Evolutionary conservation across 2,888 invertebrate species (phyloP).

Genomic region (Patella ulyssiponensis): DNA sequence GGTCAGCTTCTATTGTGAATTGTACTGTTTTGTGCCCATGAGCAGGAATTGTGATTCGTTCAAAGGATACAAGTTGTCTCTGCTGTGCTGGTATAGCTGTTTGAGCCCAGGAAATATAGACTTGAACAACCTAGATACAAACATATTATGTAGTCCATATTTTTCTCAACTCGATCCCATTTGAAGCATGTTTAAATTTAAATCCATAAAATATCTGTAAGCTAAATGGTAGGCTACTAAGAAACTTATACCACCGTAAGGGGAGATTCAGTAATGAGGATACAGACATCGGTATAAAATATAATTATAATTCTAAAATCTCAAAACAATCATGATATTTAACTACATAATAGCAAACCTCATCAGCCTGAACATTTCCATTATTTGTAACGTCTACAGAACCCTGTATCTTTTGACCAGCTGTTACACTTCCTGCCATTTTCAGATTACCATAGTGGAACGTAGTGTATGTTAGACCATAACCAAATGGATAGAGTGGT

Average conservation of each 20-base stretch:
- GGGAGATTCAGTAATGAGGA: too few species aligned
- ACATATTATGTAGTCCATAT: too few species aligned
- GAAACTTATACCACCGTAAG: too few species aligned
- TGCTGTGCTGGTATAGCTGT: conserved; percentile 44
- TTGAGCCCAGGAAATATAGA: conserved; percentile 50
- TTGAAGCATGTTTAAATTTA: too few species aligned
- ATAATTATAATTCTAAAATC: too few species aligned
- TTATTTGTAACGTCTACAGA: not conserved
- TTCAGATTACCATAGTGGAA: not conserved
- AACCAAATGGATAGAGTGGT: conserved; percentile 9
- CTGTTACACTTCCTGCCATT: not conserved
- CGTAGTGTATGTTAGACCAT: not conserved
- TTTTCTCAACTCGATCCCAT: too few species aligned
- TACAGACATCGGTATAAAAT: too few species aligned
- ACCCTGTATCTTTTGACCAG: not conserved
- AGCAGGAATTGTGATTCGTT: conserved; percentile 34
- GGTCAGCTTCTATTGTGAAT: conserved; percentile 41
- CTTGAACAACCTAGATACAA: conserved; percentile 47
- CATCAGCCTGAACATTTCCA: conserved; percentile 3
- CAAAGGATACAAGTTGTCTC: conserved; percentile 47
- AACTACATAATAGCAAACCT: not conserved
- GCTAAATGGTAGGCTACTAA: too few species aligned
- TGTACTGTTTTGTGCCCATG: conserved; percentile 16
- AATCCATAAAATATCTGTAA: too few species aligned
- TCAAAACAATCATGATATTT: too few species aligned